Percentiles rank a stretch among this genome's conserved stretches.
Evolutionary conservation across 53 echinoderm and acorn worm genomes (phyloP).

Genomic region (Zoroaster sp.): DNA sequence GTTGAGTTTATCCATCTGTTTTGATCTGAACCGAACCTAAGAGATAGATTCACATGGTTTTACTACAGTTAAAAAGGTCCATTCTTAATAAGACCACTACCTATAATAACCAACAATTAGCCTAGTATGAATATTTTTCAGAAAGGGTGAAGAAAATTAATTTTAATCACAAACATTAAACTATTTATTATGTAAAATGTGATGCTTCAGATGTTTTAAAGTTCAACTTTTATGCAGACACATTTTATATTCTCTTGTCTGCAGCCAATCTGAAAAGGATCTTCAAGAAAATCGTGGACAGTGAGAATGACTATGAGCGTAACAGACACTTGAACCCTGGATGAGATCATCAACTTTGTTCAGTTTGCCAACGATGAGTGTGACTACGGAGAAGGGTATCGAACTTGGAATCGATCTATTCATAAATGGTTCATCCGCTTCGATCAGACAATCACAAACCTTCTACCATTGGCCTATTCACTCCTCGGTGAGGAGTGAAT

Average conservation of each 20-base stretch:
- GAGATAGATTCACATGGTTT: too few relatives aligned
- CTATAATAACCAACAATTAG: too few relatives aligned
- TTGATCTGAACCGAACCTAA: too few relatives aligned
- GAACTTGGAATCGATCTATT: constrained; percentile 94
- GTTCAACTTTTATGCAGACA: not conserved
- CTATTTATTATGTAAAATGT: too few relatives aligned
- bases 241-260: not conserved
- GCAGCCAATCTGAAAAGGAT: constrained; percentile 83
- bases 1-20: too few relatives aligned
- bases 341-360: constrained; percentile 84
- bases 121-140: too few relatives aligned
- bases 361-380: constrained; percentile 99
- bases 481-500: constrained; percentile 75
- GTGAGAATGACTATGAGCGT: constrained; percentile 72
- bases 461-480: constrained; percentile 80
- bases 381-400: constrained; percentile 89
- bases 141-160: too few relatives aligned
- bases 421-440: constrained; percentile 62
- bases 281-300: constrained; percentile 82
- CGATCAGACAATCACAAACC: constrained; percentile 63
- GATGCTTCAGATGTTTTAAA: too few relatives aligned
- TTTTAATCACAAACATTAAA: too few relatives aligned
- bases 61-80: too few relatives aligned
- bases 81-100: too few relatives aligned
- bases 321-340: constrained; percentile 71